A percentile compares a stretch with the other conserved stretches of the same genome.
These are phyloP conservation scores for Scomber japonicus DNA, from an alignment of 2,113 vertebrate species.

Conservation along the genomic window DNA sequence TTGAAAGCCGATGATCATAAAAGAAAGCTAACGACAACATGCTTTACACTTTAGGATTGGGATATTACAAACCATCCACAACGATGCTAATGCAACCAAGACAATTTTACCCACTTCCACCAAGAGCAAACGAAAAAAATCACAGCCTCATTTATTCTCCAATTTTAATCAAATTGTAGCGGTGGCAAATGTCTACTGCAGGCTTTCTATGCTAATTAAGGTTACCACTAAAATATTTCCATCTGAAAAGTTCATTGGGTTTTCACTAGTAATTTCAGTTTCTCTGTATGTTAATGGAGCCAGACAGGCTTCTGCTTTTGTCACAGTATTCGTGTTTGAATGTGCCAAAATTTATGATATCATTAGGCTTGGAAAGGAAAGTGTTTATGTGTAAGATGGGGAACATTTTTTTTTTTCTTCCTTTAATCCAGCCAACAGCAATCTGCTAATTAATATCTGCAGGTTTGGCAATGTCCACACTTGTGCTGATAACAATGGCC, in stretches of 20 bases:
- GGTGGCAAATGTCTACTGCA: neutral
- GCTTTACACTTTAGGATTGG: too few species aligned
- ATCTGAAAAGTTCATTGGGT: neutral
- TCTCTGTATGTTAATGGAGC: neutral
- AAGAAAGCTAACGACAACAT: neutral
- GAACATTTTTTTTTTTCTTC: slow-evolving; percentile 32
- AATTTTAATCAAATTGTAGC: neutral
- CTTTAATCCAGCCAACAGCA: slow-evolving; percentile 19
- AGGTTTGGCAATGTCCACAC: slow-evolving; percentile 40
- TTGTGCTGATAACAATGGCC: slow-evolving; percentile 43
- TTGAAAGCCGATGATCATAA: neutral
- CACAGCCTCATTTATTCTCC: neutral
- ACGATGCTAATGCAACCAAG: neutral
- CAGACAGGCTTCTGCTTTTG: slow-evolving; percentile 1
- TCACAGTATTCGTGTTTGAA: slow-evolving; percentile 3
- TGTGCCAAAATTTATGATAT: slow-evolving; percentile 30
- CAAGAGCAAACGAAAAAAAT: neutral
- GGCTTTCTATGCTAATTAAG: neutral
- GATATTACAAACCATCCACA: neutral
- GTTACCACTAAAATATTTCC: neutral
- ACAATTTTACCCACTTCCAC: too few species aligned
- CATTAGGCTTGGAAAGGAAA: slow-evolving; percentile 10
- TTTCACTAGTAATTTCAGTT: neutral
- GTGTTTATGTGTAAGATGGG: slow-evolving; percentile 20
- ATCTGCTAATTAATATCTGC: slow-evolving; percentile 36